Evolutionary conservation across 2,888 invertebrate species (phyloP), one percentile per base, ranked within the genome.

Genomic region (Mimumesa dahlbomi): DNA sequence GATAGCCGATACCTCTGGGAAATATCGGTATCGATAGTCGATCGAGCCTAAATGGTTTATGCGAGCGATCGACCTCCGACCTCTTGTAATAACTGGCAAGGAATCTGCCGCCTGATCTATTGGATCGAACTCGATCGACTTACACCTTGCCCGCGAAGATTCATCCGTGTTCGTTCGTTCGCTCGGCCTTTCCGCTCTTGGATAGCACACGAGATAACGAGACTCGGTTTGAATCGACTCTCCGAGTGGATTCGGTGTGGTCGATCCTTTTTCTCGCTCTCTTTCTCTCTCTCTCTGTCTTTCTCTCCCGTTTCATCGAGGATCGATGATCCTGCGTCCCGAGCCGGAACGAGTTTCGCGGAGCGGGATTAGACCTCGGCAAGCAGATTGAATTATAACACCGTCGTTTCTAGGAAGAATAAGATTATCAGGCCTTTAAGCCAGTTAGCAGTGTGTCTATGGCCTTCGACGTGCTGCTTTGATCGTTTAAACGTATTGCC

Each of bases 41-140:
- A 88, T 88, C 88, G 83, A 76, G 82, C 82, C 83, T 86, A 88
- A 88, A 87, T 88, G 88, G 84, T 88, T 89, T 89, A 88, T 88
- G 88, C 85, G 88, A 88, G 81, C 85, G 83, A 82, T 82, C 84
- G 85, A 89, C 88, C 88, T 86, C 69, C 81, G 85, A 88, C 87
- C 88, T 64, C 81, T 79, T 73, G 86, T 88, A 88, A 88, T 88
- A 88, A 88, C 87, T 79, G 85, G 84, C 79, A 79, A 82, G 82
- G 83, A 83, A 87, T 87, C 86, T 85, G 84, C 85, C 85, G 84
- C 82, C 79, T 83, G 85, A 87, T 87, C 86, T 86, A 83, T 86
- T 83, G 84, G 82, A 85, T 84, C 82, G 82, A 73, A 84, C 79
- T 83, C 84, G 85, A 85, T 87, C 84, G 84, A 81, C 85, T 86